Evolutionary conservation across 2,797 vertebrate species (phyloP).

Genomic region (Spheniscus humboldti): DNA sequence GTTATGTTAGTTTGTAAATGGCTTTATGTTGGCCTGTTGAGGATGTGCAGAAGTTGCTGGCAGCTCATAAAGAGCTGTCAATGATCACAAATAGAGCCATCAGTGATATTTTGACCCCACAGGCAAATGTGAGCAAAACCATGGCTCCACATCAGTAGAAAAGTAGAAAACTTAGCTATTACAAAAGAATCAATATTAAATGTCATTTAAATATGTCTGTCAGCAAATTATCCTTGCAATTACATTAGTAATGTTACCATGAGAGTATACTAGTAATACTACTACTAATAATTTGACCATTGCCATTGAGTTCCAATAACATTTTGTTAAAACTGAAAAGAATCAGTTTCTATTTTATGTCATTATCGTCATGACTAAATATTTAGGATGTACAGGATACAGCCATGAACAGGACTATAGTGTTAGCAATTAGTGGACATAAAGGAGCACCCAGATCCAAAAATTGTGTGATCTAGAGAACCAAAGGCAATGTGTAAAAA

Average conservation of each 20-base stretch:
- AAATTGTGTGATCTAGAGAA: neutral
- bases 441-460: neutral
- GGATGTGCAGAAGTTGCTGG: neutral
- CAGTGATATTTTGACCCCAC: neutral
- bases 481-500: neutral
- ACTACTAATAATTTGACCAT: neutral
- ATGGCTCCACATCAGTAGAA: neutral
- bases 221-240: neutral
- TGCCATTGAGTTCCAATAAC: neutral
- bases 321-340: neutral
- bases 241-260: neutral
- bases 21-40: neutral
- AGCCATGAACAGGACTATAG: neutral
- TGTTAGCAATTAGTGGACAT: neutral
- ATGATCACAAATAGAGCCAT: neutral
- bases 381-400: neutral
- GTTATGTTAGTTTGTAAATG: neutral
- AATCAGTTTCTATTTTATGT: neutral
- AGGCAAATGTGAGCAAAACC: neutral
- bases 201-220: neutral
- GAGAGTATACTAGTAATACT: neutral
- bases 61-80: neutral
- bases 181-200: neutral
- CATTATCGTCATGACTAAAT: neutral
- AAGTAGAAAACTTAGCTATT: neutral